Percentiles rank a stretch among this genome's conserved stretches.
Evolutionary conservation across 2,888 invertebrate genomes (phyloP).

Genomic region (Tetragonisca angustula): DNA sequence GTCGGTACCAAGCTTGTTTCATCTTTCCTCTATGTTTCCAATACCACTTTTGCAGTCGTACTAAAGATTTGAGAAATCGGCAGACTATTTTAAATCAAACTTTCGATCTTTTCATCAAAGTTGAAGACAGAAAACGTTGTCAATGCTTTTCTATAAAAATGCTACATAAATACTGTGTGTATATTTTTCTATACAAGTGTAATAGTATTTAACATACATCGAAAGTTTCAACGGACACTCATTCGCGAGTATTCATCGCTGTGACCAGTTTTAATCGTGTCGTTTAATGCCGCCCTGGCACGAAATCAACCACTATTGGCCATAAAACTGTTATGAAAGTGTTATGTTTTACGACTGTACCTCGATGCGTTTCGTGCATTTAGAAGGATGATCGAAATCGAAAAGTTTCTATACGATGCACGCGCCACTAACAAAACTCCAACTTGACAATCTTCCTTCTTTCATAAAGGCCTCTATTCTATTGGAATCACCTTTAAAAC

Average conservation of each 20-base stretch:
- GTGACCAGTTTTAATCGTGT: conserved; percentile 10
- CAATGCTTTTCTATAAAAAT: no score
- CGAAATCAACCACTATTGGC: conserved; percentile 12
- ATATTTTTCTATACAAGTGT: not conserved
- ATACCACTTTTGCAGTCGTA: not conserved
- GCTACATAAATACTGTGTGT: no score
- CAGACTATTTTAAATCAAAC: not conserved
- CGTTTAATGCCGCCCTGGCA: conserved; percentile 15
- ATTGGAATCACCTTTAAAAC: not conserved
- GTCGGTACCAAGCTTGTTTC: not conserved
- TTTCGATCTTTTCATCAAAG: not conserved
- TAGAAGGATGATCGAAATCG: conserved; percentile 2
- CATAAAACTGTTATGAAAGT: conserved; percentile 12
- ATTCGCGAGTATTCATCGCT: not conserved
- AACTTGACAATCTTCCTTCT: not conserved
- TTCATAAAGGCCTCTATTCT: not conserved
- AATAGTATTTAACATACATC: no score
- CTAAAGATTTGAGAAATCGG: not conserved
- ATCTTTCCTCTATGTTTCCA: not conserved
- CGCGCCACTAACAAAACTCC: not conserved
- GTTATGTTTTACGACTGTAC: conserved; percentile 21
- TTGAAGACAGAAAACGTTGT: no score
- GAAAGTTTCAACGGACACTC: not conserved
- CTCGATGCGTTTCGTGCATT: not conserved
- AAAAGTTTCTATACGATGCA: conserved; percentile 7